Percentiles rank a stretch among this genome's conserved stretches.
phyloP scores from a whole-genome alignment of 1,140 invertebrate species.

The Euura saliciscinereae region DNA sequence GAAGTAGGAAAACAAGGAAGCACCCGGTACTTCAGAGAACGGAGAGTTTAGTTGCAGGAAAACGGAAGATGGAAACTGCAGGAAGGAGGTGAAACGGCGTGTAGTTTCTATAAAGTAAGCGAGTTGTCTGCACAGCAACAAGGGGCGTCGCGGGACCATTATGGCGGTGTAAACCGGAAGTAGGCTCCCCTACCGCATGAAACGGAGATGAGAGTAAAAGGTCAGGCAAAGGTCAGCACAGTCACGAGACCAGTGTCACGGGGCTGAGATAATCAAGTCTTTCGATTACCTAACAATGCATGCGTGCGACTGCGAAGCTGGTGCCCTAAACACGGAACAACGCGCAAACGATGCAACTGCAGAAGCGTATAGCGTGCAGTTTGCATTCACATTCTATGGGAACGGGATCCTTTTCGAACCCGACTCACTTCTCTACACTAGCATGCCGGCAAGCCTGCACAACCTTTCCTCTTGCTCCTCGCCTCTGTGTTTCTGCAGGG shows the following conservation, averaged over 20 bases:
- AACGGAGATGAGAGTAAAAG: background rate
- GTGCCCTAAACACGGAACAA: slow-evolving; percentile 19
- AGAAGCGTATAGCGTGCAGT: background rate
- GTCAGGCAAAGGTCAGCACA: background rate
- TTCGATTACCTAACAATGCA: slow-evolving; percentile 11
- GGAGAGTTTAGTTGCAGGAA: background rate
- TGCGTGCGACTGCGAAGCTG: slow-evolving; percentile 10
- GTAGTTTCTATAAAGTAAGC: no score
- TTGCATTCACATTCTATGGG: slow-evolving; percentile 14
- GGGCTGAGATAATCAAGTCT: background rate
- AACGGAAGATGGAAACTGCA: background rate
- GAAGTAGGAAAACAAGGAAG: background rate
- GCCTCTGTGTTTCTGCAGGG: background rate
- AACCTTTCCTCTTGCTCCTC: background rate
- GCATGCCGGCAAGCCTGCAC: background rate
- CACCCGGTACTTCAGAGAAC: background rate
- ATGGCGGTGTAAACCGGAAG: background rate
- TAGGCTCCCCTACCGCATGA: background rate
- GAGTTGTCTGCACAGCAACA: no score
- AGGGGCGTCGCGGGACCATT: background rate
- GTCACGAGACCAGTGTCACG: background rate
- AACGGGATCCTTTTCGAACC: background rate
- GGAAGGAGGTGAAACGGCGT: background rate
- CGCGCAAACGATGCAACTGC: background rate
- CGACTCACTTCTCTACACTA: background rate